phyloP scores from a whole-genome alignment of 2,888 invertebrate genomes.

The Agrypnus murinus region DNA sequence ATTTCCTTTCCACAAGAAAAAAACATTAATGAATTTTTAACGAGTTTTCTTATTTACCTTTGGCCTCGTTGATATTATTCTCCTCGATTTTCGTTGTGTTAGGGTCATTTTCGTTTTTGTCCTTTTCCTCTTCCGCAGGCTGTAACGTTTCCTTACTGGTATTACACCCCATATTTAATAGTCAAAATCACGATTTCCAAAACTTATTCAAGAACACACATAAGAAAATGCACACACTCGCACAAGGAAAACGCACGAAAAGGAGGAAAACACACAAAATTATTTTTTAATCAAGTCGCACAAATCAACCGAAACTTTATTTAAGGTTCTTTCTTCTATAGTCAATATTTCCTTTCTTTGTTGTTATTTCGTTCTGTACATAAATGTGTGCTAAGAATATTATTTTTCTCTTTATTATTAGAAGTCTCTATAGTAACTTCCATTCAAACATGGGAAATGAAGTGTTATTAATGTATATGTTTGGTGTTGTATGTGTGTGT shows the following conservation, averaged over 20 bases:
- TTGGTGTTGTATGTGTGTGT: no score
- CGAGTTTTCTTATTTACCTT: constrained; percentile 20
- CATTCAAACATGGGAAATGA: constrained; percentile 43
- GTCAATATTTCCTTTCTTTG: not conserved
- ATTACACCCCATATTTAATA: constrained; percentile 75
- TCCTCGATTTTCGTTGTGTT: constrained; percentile 31
- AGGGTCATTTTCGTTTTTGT: constrained; percentile 51
- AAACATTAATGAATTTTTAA: no score
- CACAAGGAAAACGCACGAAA: constrained; percentile 2
- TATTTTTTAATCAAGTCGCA: constrained; percentile 24
- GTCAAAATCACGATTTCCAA: not conserved
- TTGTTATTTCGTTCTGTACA: not conserved
- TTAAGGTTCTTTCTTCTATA: not conserved
- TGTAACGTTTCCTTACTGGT: constrained; percentile 74
- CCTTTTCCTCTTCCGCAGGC: constrained; percentile 65
- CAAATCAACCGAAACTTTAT: not conserved
- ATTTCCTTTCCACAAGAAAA: no score
- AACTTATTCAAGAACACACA: not conserved
- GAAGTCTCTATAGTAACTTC: constrained; percentile 48
- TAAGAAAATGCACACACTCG: constrained; percentile 4
- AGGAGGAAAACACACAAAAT: constrained; percentile 16
- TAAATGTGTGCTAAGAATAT: not conserved
- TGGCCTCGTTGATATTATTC: constrained; percentile 38
- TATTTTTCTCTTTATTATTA: not conserved
- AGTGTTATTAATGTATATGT: constrained; percentile 23